A percentile compares a stretch with the other conserved stretches of the same genome.
These are phyloP conservation scores for Netelia virgata DNA, from an alignment of 2,888 invertebrate genomes.

Conservation along the genomic window DNA sequence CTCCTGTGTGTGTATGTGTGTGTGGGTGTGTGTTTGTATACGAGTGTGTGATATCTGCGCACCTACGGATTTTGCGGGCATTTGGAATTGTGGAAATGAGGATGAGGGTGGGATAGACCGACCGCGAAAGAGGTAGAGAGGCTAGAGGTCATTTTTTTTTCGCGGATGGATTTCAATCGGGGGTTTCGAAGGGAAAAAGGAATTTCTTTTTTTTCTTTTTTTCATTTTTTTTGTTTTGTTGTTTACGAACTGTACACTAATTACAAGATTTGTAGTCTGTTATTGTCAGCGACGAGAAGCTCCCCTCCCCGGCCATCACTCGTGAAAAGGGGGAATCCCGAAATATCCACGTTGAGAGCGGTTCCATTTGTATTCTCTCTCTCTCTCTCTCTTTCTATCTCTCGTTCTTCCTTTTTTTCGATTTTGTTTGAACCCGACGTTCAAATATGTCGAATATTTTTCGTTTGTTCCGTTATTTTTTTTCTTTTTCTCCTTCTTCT, in stretches of 20 bases:
- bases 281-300: conserved; percentile 75
- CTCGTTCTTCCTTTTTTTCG: neutral
- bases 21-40: no score
- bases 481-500: neutral
- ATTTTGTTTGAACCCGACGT: conserved; percentile 7
- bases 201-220: conserved; percentile 59
- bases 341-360: conserved; percentile 29
- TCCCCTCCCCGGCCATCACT: conserved; percentile 10
- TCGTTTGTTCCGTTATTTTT: neutral
- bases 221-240: conserved; percentile 13
- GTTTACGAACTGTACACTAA: conserved; percentile 83
- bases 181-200: conserved; percentile 39
- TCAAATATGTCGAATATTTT: conserved; percentile 20
- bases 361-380: neutral
- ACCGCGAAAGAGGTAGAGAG: conserved; percentile 67
- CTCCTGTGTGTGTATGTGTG: neutral
- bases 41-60: neutral
- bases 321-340: conserved; percentile 26
- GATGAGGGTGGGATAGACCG: conserved; percentile 21
- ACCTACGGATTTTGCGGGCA: conserved; percentile 5
- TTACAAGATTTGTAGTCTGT: conserved; percentile 81
- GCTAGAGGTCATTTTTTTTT: conserved; percentile 38
- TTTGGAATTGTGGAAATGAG: conserved; percentile 4
- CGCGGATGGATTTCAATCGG: conserved; percentile 59
- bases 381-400: neutral